Evolutionary conservation across 2,797 vertebrate species (phyloP).

Genomic region (Etheostoma nigrum): DNA sequence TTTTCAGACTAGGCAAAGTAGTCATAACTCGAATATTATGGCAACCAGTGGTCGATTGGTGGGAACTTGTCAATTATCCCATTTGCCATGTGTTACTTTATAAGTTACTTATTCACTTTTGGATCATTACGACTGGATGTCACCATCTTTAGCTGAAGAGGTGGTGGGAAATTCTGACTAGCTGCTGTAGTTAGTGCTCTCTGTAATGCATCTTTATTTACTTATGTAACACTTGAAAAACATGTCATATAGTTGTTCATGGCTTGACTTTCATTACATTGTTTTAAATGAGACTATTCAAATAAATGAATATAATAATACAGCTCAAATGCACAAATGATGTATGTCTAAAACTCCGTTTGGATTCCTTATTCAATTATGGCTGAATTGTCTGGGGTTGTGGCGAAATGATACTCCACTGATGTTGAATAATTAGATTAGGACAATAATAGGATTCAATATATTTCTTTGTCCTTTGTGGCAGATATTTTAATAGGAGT

Average conservation of each 20-base stretch:
- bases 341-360: slow-evolving; percentile 61
- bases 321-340: slow-evolving; percentile 34
- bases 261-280: neutral
- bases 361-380: slow-evolving; percentile 68
- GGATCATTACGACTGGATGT: slow-evolving; percentile 50
- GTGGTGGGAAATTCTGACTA: neutral
- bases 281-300: slow-evolving; percentile 17
- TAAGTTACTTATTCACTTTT: slow-evolving; percentile 61
- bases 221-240: neutral
- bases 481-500: slow-evolving; percentile 86
- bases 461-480: slow-evolving; percentile 85
- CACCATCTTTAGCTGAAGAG: slow-evolving; percentile 39
- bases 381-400: slow-evolving; percentile 57
- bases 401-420: slow-evolving; percentile 68
- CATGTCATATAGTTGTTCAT: neutral
- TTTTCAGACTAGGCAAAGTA: slow-evolving; percentile 64
- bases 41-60: slow-evolving; percentile 59
- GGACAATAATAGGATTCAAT: slow-evolving; percentile 88
- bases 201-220: slow-evolving; percentile 7
- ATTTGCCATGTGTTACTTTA: slow-evolving; percentile 48
- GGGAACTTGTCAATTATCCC: slow-evolving; percentile 56
- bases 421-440: slow-evolving; percentile 86
- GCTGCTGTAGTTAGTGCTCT: slow-evolving; percentile 19
- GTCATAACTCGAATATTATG: slow-evolving; percentile 61
- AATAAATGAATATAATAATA: slow-evolving; percentile 20